Percentiles rank a stretch among this genome's conserved stretches.
These are phyloP conservation scores for Caiman crocodilus DNA, from an alignment of 2,797 vertebrate genomes.

Conservation along the genomic window DNA sequence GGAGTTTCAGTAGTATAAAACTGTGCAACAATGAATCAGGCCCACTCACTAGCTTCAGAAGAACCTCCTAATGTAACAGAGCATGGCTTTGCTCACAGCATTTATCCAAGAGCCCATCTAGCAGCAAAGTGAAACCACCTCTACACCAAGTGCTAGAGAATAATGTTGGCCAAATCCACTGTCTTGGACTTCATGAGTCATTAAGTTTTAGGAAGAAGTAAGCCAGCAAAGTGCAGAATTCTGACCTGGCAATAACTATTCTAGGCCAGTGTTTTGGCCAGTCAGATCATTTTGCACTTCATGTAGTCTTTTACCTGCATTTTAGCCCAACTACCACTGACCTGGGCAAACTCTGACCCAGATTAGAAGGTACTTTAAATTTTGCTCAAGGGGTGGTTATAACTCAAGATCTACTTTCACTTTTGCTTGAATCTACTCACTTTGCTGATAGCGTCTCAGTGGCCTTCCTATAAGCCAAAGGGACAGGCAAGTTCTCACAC, in stretches of 20 bases:
- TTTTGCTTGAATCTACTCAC: no score
- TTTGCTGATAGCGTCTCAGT: no score
- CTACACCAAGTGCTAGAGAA: background rate
- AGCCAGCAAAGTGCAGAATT: background rate
- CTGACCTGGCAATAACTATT: background rate
- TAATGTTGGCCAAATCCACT: background rate
- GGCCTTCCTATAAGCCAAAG: no score
- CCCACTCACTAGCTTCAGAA: background rate
- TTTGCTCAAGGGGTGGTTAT: no score
- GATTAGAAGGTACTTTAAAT: no score
- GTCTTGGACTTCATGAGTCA: background rate
- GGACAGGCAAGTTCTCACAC: no score
- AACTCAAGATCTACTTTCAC: no score
- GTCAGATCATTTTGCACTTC: background rate
- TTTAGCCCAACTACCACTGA: no score
- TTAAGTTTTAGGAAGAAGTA: background rate
- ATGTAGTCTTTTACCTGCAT: no score
- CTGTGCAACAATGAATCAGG: background rate
- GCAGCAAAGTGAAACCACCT: background rate
- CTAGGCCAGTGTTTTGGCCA: rapidly evolving
- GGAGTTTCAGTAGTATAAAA: background rate
- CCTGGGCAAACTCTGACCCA: no score
- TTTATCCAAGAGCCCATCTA: background rate
- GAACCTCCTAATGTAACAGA: slow-evolving; percentile 6
- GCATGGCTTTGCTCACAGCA: background rate